A percentile compares a stretch with the other conserved stretches of the same genome.
phyloP scores from a whole-genome alignment of 2,113 vertebrate species.

The Thermophis baileyi region DNA sequence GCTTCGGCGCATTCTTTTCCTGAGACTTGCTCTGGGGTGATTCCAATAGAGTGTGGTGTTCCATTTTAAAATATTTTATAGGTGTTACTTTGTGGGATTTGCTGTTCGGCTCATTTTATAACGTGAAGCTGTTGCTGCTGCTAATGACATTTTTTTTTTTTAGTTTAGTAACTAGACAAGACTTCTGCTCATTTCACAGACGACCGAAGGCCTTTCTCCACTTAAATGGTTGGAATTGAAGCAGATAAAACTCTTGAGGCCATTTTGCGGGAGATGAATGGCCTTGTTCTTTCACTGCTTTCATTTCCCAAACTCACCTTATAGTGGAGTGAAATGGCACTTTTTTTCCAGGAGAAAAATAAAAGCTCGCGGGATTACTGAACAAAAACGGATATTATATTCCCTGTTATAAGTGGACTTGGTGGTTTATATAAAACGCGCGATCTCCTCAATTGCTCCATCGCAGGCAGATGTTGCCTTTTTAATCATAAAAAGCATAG shows the following conservation, averaged over 20 bases:
- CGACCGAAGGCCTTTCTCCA: background rate
- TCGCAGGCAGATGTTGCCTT: background rate
- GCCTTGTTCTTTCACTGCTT: background rate
- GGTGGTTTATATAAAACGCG: background rate
- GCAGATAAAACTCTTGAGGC: background rate
- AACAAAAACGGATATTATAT: background rate
- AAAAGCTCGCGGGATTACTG: background rate
- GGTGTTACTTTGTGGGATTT: background rate
- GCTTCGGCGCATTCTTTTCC: too few species aligned
- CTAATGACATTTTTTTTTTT: background rate
- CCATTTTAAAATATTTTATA: background rate
- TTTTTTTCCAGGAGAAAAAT: background rate
- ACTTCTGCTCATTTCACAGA: background rate
- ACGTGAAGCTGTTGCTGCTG: background rate
- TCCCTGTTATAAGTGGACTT: background rate
- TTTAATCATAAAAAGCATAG: background rate
- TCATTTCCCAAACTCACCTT: background rate
- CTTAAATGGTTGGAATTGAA: background rate
- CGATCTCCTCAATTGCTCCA: background rate
- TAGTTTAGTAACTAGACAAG: background rate
- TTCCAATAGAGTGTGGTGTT: background rate
- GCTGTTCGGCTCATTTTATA: background rate
- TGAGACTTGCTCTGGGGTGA: background rate
- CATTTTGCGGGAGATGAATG: background rate
- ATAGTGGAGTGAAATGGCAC: background rate